Evolutionary conservation across 2,888 invertebrate species (phyloP).

Genomic region (Byasa hedistus): DNA sequence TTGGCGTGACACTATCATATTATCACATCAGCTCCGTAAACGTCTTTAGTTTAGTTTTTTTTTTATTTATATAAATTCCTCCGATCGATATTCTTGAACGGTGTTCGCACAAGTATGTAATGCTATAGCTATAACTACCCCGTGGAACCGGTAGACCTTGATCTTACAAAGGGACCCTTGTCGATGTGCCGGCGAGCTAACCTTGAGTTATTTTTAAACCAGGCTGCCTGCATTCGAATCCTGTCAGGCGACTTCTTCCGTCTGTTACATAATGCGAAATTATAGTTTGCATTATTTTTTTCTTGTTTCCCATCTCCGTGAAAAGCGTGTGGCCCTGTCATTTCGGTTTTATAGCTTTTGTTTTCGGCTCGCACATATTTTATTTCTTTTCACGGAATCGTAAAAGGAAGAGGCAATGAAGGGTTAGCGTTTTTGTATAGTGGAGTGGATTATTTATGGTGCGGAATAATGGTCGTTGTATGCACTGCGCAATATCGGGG

Average conservation of each 20-base stretch:
- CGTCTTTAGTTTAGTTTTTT: conserved; percentile 1
- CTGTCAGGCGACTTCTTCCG: conserved; percentile 72
- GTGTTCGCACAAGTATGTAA: conserved; percentile 46
- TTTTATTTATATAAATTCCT: conserved; percentile 37
- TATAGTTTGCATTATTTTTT: conserved; percentile 62
- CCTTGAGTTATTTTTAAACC: conserved; percentile 79
- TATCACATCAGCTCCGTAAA: conserved; percentile 18
- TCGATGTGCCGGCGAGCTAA: conserved; percentile 59
- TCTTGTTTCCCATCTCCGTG: conserved; percentile 55
- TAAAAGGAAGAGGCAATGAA: conserved; percentile 79
- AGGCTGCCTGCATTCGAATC: conserved; percentile 68
- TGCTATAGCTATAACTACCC: conserved; percentile 63
- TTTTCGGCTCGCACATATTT: conserved; percentile 73
- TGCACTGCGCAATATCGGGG: conserved; percentile 54
- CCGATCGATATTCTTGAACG: conserved; percentile 42
- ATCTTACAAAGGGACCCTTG: conserved; percentile 74
- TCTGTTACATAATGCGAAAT: conserved; percentile 78
- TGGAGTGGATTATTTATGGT: conserved; percentile 68
- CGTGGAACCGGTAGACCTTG: conserved; percentile 75
- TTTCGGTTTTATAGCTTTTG: conserved; percentile 75
- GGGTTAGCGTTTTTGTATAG: conserved; percentile 74
- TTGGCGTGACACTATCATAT: conserved; percentile 16
- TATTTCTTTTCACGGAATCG: conserved; percentile 76
- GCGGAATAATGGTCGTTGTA: conserved; percentile 67
- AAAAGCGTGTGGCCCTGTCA: conserved; percentile 77